Evolutionary conservation across 1,140 invertebrate species (phyloP), one percentile per base, ranked within the genome.

Genomic region (Drosophila paulistorum): DNA sequence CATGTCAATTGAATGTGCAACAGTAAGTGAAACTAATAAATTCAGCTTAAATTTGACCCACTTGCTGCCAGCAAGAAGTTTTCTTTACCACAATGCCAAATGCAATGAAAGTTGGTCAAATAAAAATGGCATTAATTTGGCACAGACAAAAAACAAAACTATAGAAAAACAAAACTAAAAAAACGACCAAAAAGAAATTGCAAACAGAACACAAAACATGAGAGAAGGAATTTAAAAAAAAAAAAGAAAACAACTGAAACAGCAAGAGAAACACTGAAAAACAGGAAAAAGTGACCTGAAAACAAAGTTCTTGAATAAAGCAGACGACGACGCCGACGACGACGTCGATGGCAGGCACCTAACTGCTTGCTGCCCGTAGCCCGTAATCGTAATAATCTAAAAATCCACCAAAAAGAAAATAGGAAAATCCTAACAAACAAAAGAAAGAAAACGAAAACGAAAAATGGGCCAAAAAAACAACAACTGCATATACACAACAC

Each of bases 331-430:
- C 10, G 17, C 17, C 17, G 37, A 3, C 11, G 59, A 7, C 30
- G 30, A 6, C 30, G 58, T 20, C 20, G 54, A 59, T 55, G 35
- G 54, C 39, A 51, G 33, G 20, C 59, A 60, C 33, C 23, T 64
- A 37, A 30, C 30, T 30, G 30, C 30, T 30, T 30, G 30, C 30
- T 30, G 45, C 54, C 65, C 33, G 17, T 48, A 33, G 33, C 55
- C 71, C 73, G 60, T 76, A 76, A 76, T 81, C 79, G 79, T 77
- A 81, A 78, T 82, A 82, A 74, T 82, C 79, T 82, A 78, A 74
- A 82, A 81, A 82, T 77, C 75, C 71, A 74, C 74, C 65, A 55
- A 35, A 69, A 59, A 57, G 58, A 65, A 79, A 57, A 68, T 66
- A 54, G 74, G 71, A 57, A 82, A 77, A 71, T 11, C 37, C 37